These are phyloP conservation scores for Drosophila carrolli DNA, from an alignment of 1,140 invertebrate species.

Conservation along the genomic window DNA sequence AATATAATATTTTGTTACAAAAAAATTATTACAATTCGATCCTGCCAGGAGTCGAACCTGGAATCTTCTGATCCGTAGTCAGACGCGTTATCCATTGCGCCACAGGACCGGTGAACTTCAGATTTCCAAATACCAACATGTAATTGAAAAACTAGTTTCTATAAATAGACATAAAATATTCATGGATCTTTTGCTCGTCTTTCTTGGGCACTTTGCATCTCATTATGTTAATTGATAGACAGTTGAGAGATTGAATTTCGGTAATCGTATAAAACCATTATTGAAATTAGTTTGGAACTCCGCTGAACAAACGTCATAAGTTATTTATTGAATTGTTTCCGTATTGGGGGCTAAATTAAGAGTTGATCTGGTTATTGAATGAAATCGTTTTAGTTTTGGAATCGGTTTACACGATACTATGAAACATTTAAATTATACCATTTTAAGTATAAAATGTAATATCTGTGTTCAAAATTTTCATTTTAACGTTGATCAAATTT, in stretches of 20 bases:
- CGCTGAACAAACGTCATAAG: slow-evolving; percentile 4
- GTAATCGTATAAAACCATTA: slow-evolving; percentile 33
- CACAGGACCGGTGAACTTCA: slow-evolving; percentile 7
- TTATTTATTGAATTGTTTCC: slow-evolving; percentile 17
- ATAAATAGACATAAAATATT: slow-evolving; percentile 17
- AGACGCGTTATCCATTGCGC: slow-evolving; percentile 85
- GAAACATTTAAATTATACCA: too few relatives aligned
- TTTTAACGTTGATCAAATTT: too few relatives aligned
- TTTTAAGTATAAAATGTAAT: too few relatives aligned
- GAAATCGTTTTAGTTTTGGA: not conserved
- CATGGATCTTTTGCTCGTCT: slow-evolving; percentile 8
- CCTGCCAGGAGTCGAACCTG: slow-evolving; percentile 90
- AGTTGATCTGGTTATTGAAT: slow-evolving; percentile 23
- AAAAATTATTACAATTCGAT: slow-evolving; percentile 78
- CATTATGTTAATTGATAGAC: slow-evolving; percentile 38
- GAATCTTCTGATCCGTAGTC: slow-evolving; percentile 91
- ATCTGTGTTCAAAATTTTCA: too few relatives aligned
- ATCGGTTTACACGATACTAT: slow-evolving; percentile 1
- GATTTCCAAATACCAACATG: not conserved
- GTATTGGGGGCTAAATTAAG: not conserved
- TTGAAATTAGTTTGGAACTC: slow-evolving; percentile 21
- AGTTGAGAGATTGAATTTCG: slow-evolving; percentile 39
- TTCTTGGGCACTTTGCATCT: slow-evolving; percentile 29
- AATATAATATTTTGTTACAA: not conserved
- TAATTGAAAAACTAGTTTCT: slow-evolving; percentile 6